A percentile compares a stretch with the other conserved stretches of the same genome.
phyloP scores from a whole-genome alignment of 2,888 invertebrate species.

The Augiades crinisus region DNA sequence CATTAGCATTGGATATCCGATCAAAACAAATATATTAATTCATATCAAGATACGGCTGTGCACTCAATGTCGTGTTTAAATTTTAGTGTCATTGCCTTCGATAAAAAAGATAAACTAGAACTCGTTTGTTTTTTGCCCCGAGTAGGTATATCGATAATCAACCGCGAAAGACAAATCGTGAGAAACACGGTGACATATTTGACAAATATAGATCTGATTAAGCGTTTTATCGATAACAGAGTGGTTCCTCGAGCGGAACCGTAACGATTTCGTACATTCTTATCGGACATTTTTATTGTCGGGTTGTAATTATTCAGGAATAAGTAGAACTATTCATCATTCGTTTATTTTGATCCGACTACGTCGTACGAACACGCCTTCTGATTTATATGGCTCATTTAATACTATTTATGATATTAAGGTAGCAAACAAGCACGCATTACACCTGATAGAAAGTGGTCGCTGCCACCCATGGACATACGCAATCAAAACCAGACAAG shows the following conservation, averaged over 20 bases:
- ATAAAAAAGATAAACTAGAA: not conserved
- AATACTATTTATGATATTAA: no score
- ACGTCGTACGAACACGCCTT: no score
- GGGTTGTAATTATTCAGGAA: not conserved
- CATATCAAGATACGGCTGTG: not conserved
- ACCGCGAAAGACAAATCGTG: not conserved
- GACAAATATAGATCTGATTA: not conserved
- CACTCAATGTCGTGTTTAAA: not conserved
- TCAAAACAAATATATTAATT: not conserved
- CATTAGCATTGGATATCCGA: not conserved
- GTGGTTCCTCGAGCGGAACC: slow-evolving; percentile 1
- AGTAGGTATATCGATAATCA: not conserved
- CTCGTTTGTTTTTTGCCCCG: not conserved
- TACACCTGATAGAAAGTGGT: no score
- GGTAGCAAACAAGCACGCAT: no score
- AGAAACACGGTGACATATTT: slow-evolving; percentile 17
- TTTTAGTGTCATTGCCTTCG: not conserved
- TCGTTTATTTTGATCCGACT: no score
- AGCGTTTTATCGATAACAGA: slow-evolving; percentile 8
- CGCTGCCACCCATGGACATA: no score
- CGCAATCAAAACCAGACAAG: no score
- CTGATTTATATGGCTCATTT: no score
- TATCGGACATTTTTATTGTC: not conserved
- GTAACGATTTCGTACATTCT: not conserved
- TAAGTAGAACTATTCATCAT: no score